phyloP scores from a whole-genome alignment of 1,140 invertebrate genomes.

The Lepidurus couesii region DNA sequence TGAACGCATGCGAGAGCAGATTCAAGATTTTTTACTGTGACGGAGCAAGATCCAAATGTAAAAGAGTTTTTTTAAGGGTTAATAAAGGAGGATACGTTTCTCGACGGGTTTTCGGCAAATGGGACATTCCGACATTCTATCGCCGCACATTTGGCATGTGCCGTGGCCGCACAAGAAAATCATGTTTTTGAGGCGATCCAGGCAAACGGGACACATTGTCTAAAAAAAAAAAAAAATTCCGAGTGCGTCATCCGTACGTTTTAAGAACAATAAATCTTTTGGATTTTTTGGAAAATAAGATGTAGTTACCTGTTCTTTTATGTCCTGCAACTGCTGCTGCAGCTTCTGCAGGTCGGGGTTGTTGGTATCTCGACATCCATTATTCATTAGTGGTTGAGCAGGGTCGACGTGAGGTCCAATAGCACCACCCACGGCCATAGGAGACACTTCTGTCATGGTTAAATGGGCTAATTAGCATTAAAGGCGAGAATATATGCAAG shows the following conservation, averaged over 20 bases:
- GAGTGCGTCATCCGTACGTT: background rate
- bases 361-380: conserved; percentile 67
- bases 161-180: conserved; percentile 97
- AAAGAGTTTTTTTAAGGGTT: conserved; percentile 36
- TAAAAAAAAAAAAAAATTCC: conserved; percentile 48
- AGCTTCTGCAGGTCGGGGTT: conserved; percentile 82
- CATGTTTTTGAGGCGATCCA: conserved; percentile 97
- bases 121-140: conserved; percentile 92
- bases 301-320: conserved; percentile 83
- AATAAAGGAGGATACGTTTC: conserved; percentile 87
- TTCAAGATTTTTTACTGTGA: background rate
- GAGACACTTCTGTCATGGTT: conserved; percentile 31
- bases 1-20: conserved; percentile 16
- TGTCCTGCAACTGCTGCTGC: conserved; percentile 92
- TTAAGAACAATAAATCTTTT: background rate
- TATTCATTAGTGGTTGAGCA: conserved; percentile 63
- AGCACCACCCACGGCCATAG: conserved; percentile 36
- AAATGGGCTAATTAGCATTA: conserved; percentile 4
- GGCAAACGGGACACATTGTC: conserved; percentile 96
- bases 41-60: conserved; percentile 4
- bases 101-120: conserved; percentile 94
- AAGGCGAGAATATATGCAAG: background rate
- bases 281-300: conserved; percentile 6
- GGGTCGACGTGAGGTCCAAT: conserved; percentile 37
- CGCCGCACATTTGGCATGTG: conserved; percentile 96